These are phyloP conservation scores for Stomorhina lunata DNA, from an alignment of 2,888 invertebrate species.

Conservation along the genomic window DNA sequence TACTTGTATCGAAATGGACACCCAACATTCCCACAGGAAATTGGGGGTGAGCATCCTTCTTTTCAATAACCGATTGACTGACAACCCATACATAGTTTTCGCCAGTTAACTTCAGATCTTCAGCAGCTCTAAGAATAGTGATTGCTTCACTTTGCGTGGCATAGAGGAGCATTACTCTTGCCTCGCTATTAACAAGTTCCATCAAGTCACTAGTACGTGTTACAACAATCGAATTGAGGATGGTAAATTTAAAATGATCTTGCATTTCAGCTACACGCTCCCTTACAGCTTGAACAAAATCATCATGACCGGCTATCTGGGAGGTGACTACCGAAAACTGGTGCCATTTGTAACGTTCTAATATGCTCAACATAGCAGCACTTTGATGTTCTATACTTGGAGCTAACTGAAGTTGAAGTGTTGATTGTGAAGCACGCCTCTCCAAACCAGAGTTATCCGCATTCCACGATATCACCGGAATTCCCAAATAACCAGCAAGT, in stretches of 20 bases:
- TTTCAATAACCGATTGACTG: conserved; percentile 95
- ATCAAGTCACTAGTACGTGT: conserved; percentile 88
- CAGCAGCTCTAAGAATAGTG: conserved; percentile 84
- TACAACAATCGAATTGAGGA: conserved; percentile 91
- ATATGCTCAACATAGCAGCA: conserved; percentile 95
- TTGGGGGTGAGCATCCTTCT: conserved; percentile 86
- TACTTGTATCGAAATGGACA: conserved; percentile 95
- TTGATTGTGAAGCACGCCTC: conserved; percentile 90
- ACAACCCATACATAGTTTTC: conserved; percentile 98
- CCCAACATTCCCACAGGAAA: conserved; percentile 96
- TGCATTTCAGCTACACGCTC: conserved; percentile 92
- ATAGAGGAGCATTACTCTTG: conserved; percentile 94
- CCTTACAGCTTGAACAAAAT: conserved; percentile 95
- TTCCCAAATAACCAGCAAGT: conserved; percentile 95
- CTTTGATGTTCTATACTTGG: conserved; percentile 97
- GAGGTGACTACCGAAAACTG: conserved; percentile 97
- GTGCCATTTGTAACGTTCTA: conserved; percentile 97
- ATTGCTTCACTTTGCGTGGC: conserved; percentile 93
- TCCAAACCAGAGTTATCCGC: conserved; percentile 96
- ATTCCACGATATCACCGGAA: conserved; percentile 98
- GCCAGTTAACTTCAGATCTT: conserved; percentile 80
- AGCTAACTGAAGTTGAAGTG: conserved; percentile 94
- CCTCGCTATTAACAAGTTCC: conserved; percentile 92
- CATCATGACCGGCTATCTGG: conserved; percentile 95
- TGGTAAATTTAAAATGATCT: conserved; percentile 89